Percentiles rank a stretch among this genome's conserved stretches.
Evolutionary conservation across 2,113 vertebrate species (phyloP).

Genomic region (Tachysurus vachellii): DNA sequence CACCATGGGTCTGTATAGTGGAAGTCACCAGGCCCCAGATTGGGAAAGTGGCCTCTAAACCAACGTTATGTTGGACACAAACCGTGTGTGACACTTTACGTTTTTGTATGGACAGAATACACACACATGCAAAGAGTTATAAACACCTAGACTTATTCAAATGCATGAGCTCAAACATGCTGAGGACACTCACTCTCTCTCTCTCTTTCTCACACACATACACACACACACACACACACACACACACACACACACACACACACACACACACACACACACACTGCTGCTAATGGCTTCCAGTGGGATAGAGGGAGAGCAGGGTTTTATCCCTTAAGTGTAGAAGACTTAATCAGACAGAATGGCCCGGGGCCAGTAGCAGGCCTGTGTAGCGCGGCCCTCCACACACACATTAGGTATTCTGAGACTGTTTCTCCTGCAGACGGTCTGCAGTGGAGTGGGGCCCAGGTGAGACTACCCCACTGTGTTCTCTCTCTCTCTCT

Average conservation of each 20-base stretch:
- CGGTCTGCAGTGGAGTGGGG: slow-evolving; percentile 48
- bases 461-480: slow-evolving; percentile 56
- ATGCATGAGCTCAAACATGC: slow-evolving; percentile 47
- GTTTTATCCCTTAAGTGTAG: slow-evolving; percentile 64
- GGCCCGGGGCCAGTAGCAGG: slow-evolving; percentile 58
- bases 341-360: slow-evolving; percentile 66
- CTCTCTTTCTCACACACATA: slow-evolving; percentile 13
- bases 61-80: slow-evolving; percentile 19
- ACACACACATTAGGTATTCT: slow-evolving; percentile 58
- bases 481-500: slow-evolving; percentile 18
- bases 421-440: slow-evolving; percentile 53
- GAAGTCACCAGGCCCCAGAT: background rate
- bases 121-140: slow-evolving; percentile 29
- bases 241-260: slow-evolving; percentile 15
- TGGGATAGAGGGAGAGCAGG: slow-evolving; percentile 59
- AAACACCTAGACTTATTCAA: slow-evolving; percentile 53
- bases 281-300: slow-evolving; percentile 63
- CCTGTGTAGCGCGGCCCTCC: slow-evolving; percentile 45
- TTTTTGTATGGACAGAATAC: slow-evolving; percentile 43
- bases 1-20: background rate
- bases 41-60: background rate
- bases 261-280: slow-evolving; percentile 20
- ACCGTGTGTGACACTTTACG: slow-evolving; percentile 34
- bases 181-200: slow-evolving; percentile 17
- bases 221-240: slow-evolving; percentile 19